Percentiles rank a stretch among this genome's conserved stretches.
phyloP scores from a whole-genome alignment of 2,888 invertebrate genomes.

The Conchocele bisecta region DNA sequence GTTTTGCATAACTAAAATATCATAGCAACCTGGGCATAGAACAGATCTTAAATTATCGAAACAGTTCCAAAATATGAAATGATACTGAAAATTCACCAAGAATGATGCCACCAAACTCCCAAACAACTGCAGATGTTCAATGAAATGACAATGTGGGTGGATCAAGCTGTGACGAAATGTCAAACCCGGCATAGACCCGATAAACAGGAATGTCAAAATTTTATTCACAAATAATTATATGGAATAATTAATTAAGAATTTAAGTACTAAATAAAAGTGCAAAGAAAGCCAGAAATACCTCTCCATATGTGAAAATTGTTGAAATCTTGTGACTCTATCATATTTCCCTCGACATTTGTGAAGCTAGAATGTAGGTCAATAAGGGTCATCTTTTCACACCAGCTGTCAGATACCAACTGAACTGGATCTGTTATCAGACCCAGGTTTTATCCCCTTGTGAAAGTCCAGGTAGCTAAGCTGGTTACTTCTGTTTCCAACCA shows the following conservation, averaged over 20 bases:
- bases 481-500: constrained; percentile 63
- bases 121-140: constrained; percentile 35
- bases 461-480: constrained; percentile 39
- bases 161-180: constrained; percentile 39
- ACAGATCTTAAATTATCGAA: not conserved
- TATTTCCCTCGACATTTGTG: constrained; percentile 69
- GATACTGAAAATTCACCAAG: not conserved
- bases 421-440: constrained; percentile 39
- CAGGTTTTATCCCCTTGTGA: constrained; percentile 33
- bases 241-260: not conserved
- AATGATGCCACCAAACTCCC: constrained; percentile 3
- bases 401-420: constrained; percentile 60
- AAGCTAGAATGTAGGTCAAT: constrained; percentile 75
- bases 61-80: constrained; percentile 33
- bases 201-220: constrained; percentile 12
- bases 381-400: constrained; percentile 71
- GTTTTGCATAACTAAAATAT: constrained; percentile 39
- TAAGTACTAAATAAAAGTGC: constrained; percentile 27
- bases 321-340: constrained; percentile 68
- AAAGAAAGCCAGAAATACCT: constrained; percentile 69
- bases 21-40: constrained; percentile 56
- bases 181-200: too few relatives aligned
- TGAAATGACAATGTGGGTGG: constrained; percentile 58
- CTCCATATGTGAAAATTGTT: constrained; percentile 73
- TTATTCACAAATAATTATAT: not conserved